phyloP scores from a whole-genome alignment of 1,140 invertebrate species.

The Propsilocerus akamusi region DNA sequence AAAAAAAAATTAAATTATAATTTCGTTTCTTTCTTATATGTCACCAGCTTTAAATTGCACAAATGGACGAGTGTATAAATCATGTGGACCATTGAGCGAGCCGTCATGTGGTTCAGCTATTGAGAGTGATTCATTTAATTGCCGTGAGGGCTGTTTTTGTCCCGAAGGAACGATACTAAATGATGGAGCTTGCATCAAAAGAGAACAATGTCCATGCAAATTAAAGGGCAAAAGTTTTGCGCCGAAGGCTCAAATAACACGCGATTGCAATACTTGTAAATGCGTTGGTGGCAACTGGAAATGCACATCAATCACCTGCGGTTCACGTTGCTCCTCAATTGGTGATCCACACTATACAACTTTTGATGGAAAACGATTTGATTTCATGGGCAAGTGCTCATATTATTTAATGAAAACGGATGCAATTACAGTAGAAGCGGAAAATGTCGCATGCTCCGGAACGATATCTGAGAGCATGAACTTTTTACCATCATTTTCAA shows the following conservation, averaged over 20 bases:
- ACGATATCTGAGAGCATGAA: constrained; percentile 54
- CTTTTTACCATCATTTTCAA: constrained; percentile 27
- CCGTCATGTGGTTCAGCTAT: constrained; percentile 29
- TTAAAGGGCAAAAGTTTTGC: constrained; percentile 53
- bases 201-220: constrained; percentile 57
- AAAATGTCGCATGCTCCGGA: constrained; percentile 65
- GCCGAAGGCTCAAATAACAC: constrained; percentile 47
- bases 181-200: constrained; percentile 48
- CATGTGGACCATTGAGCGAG: constrained; percentile 42
- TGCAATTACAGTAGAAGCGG: constrained; percentile 53
- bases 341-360: constrained; percentile 84
- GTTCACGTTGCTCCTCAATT: constrained; percentile 53
- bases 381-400: constrained; percentile 78
- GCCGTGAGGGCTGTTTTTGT: constrained; percentile 77
- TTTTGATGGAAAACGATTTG: constrained; percentile 66
- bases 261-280: constrained; percentile 73
- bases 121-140: constrained; percentile 21
- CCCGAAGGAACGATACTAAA: constrained; percentile 51
- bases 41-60: constrained; percentile 46
- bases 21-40: background rate
- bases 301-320: constrained; percentile 55
- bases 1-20: background rate
- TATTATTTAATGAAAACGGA: constrained; percentile 55
- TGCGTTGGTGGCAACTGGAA: constrained; percentile 40
- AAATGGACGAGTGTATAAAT: constrained; percentile 44